Evolutionary conservation across 1,140 invertebrate genomes (phyloP).

Genomic region (Adelges cooleyi): DNA sequence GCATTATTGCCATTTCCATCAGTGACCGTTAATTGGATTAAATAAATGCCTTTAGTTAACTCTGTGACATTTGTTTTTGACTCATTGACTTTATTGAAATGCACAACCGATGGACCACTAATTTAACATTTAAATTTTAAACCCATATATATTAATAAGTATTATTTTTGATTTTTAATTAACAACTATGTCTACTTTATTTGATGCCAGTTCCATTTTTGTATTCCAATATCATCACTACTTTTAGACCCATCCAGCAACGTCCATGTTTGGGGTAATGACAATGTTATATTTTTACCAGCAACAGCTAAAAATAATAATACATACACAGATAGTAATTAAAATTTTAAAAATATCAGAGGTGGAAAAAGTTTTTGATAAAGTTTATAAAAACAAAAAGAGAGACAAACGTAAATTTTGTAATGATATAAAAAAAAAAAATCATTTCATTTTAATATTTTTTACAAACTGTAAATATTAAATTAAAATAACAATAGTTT

Average conservation of each 20-base stretch:
- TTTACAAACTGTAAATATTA: too few species aligned
- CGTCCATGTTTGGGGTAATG: constrained; percentile 65
- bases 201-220: constrained; percentile 71
- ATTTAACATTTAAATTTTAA: constrained; percentile 32
- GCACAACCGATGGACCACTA: constrained; percentile 46
- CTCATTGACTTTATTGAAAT: constrained; percentile 42
- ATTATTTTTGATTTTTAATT: background rate
- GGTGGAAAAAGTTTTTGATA: too few species aligned
- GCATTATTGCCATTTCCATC: constrained; percentile 73
- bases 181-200: constrained; percentile 42
- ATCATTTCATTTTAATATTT: too few species aligned
- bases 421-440: background rate
- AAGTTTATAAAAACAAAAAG: too few species aligned
- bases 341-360: too few species aligned
- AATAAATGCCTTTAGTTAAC: constrained; percentile 72
- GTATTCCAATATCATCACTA: constrained; percentile 72
- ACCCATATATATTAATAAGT: background rate
- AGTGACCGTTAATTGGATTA: constrained; percentile 69
- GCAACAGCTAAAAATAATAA: constrained; percentile 51
- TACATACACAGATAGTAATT: too few species aligned
- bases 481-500: too few species aligned
- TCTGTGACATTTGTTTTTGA: constrained; percentile 60
- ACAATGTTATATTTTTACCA: constrained; percentile 51
- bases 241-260: constrained; percentile 68
- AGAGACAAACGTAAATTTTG: background rate